Base-by-base conservation (phyloP, 2,113 vertebrate species). In the Lampris incognitus region DNA sequence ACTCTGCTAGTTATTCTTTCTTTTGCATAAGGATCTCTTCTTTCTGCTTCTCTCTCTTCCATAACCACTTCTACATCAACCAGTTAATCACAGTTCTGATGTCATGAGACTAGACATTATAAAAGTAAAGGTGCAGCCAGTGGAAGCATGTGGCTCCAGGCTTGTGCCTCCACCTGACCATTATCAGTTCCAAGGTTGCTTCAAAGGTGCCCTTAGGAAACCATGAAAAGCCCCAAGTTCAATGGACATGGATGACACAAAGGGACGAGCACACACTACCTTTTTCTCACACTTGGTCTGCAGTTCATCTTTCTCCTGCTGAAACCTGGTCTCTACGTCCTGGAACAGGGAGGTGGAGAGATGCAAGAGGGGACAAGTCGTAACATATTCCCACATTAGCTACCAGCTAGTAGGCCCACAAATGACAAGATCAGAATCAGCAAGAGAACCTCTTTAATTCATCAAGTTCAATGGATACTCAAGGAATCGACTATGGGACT, bases 321-420 rank as follows among this genome's bases (percentile, higher is more conserved):
- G 95, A 88, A 94, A 90, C 54, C 91, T 95, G 61, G 82, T 85
- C 74, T 96, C 96, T 81, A 95, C 94, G 75, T 98, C 96, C 98
- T 99, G 86, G 69, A 79, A 76, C 1, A 38, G 65, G 71, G 70
- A 40, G 65, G 10, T 82, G 56, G 6, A 39, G 0, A 63, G 44
- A 79, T 46, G 10, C 60, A 13, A 48, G n/a, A 1, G 9, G 50
- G 11, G 0, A 6, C 48, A 39, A 69, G 58, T 24, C 9, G 62
- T 24, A 59, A 50, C 41, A 57, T 48, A 72, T 46, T 48, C 46
- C 37, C 11, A 50, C 9, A 10, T 10, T 5, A 63, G 6, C 37
- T 44, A 11, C 5, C 51, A 48, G 1, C 24, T n/a, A 49, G 7
- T 2, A 40, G 40, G 44, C 44, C 44, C 44, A 46, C 44, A 5